A percentile compares a stretch with the other conserved stretches of the same genome.
Conservation (phyloP, 2,888 invertebrate genomes). For the Gisinianus flammeolus region DNA sequence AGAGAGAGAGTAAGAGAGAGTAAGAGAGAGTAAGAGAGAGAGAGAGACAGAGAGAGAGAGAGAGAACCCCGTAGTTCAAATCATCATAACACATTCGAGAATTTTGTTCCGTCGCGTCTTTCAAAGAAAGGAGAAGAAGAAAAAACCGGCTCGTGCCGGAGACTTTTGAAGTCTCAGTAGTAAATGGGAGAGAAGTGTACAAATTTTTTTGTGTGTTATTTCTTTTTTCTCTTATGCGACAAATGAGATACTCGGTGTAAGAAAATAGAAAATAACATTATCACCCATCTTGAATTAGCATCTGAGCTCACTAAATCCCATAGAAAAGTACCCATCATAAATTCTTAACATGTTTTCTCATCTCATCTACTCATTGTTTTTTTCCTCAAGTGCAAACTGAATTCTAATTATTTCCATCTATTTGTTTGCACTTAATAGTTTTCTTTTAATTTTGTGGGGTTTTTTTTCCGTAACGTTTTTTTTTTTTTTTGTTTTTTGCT, state of each 20-base stretch:
- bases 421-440: no score
- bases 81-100: no score
- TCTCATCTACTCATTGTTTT: no score
- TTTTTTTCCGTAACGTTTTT: no score
- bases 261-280: neutral
- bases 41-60: no score
- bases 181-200: no score
- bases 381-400: neutral
- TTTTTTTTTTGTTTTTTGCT: neutral
- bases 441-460: no score
- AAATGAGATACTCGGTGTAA: neutral
- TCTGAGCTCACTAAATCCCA: no score
- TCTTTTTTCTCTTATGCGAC: neutral
- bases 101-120: neutral
- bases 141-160: neutral
- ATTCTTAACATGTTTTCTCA: no score
- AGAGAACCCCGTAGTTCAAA: neutral
- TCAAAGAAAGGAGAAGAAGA: neutral
- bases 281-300: neutral
- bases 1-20: neutral
- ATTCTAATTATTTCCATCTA: neutral
- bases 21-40: neutral
- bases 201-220: neutral
- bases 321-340: no score
- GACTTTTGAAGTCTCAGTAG: no score